Conservation (phyloP, 2,797 vertebrate genomes). For the Tragopan temminckii region DNA sequence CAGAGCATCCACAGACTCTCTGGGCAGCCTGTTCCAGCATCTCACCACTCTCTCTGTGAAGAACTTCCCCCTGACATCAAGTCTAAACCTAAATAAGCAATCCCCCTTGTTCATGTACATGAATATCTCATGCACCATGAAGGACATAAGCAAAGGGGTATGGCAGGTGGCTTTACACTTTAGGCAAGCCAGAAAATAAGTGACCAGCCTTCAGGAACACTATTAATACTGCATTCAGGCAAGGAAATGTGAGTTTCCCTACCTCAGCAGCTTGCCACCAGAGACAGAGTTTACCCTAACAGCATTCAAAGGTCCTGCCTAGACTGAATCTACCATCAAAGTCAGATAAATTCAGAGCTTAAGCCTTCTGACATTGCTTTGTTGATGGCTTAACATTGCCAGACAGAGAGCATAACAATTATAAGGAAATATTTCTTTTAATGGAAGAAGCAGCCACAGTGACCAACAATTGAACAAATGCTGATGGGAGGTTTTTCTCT, state of each 20-base stretch:
- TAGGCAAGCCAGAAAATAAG: conserved; percentile 1
- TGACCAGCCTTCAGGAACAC: neutral
- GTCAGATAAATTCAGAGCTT: conserved; percentile 42
- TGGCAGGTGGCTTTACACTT: neutral
- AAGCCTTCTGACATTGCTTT: conserved; percentile 30
- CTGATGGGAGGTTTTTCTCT: neutral
- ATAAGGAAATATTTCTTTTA: conserved; percentile 1
- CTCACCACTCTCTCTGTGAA: no score
- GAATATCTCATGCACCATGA: neutral
- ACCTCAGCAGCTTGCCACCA: neutral
- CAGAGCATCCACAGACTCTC: no score
- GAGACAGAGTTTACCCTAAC: neutral
- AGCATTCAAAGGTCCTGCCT: neutral
- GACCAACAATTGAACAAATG: neutral
- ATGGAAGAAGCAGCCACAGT: neutral
- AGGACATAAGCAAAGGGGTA: neutral
- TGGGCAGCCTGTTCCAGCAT: no score
- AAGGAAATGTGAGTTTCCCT: neutral
- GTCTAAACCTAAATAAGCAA: neutral
- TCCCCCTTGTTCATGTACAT: neutral
- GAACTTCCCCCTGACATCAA: no score
- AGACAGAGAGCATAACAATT: conserved; percentile 7
- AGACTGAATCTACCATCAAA: conserved; percentile 58
- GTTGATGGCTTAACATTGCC: conserved; percentile 36
- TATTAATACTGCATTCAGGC: neutral